Conservation (phyloP, 2,113 vertebrate species). For the Toxotes jaculatrix region DNA sequence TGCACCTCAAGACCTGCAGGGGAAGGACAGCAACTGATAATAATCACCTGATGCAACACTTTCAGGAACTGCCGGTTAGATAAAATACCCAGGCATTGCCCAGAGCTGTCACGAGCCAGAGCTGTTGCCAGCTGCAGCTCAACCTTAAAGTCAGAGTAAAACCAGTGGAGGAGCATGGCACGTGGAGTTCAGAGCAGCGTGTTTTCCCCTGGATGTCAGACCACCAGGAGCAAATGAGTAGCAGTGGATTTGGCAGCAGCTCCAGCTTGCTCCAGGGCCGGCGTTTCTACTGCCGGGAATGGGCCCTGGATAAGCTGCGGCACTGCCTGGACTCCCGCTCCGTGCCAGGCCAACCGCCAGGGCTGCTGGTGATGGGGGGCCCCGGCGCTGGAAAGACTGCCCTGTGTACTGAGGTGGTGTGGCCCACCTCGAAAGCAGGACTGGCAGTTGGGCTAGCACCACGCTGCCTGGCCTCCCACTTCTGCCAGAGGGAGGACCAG, state of each 20-base stretch:
- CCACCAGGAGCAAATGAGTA: conserved; percentile 73
- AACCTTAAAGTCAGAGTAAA: neutral
- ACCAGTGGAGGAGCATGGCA: conserved; percentile 66
- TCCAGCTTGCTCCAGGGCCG: conserved; percentile 82
- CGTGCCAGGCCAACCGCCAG: conserved; percentile 42
- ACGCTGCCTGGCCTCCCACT: conserved; percentile 85
- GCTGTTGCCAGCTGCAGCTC: conserved; percentile 25
- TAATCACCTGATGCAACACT: conserved; percentile 56
- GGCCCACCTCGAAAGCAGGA: conserved; percentile 82
- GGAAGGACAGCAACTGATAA: conserved; percentile 10
- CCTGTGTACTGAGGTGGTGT: conserved; percentile 81
- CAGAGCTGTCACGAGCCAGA: conserved; percentile 22
- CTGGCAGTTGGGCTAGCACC: conserved; percentile 67
- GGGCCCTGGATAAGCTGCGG: conserved; percentile 86
- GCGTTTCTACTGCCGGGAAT: conserved; percentile 87
- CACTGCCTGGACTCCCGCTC: conserved; percentile 79
- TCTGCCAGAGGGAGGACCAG: conserved; percentile 84
- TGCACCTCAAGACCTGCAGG: conserved; percentile 8
- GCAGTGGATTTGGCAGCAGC: conserved; percentile 53
- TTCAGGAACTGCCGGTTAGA: conserved; percentile 41
- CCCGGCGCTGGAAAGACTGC: conserved; percentile 86
- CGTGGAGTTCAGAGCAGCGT: conserved; percentile 25
- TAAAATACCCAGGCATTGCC: conserved; percentile 18
- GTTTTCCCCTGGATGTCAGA: conserved; percentile 34
- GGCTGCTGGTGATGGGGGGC: conserved; percentile 84